Conservation (phyloP, 2,113 vertebrate genomes). For the Reinhardtius hippoglossoides region DNA sequence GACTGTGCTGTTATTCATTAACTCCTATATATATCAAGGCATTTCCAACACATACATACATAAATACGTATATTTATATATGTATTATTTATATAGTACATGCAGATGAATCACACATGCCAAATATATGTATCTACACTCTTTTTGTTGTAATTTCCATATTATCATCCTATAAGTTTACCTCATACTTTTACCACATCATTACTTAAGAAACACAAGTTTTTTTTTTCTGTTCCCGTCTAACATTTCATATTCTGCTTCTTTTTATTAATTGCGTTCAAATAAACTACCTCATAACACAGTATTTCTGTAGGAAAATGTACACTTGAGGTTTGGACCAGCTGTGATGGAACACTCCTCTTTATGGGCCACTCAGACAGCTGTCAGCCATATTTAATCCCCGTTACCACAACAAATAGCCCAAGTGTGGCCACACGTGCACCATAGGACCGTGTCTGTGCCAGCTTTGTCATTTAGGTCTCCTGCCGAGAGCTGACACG, state of each 20-base stretch:
- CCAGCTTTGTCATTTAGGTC: conserved; percentile 52
- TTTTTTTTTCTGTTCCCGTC: conserved; percentile 5
- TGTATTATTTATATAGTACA: not conserved
- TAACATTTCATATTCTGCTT: not conserved
- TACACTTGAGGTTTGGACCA: conserved; percentile 46
- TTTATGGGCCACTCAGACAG: conserved; percentile 61
- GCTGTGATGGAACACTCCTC: conserved; percentile 59
- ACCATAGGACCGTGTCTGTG: conserved; percentile 23
- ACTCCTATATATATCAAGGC: not conserved
- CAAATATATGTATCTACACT: not conserved
- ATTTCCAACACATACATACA: not conserved
- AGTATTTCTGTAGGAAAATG: conserved; percentile 35
- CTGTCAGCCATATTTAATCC: conserved; percentile 69
- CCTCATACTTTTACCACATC: conserved; percentile 10
- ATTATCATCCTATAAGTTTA: not conserved
- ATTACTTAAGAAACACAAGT: not conserved
- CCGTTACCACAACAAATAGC: conserved; percentile 70
- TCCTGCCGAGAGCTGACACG: not conserved
- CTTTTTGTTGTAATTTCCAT: not conserved
- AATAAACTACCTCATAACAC: conserved; percentile 6
- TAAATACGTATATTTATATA: not conserved
- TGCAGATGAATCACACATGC: not conserved
- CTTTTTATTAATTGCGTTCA: conserved; percentile 8
- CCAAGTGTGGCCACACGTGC: conserved; percentile 21
- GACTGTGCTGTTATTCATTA: not conserved